Evolutionary conservation across 1,140 invertebrate genomes (phyloP).

Genomic region (Hycleus cichorii): DNA sequence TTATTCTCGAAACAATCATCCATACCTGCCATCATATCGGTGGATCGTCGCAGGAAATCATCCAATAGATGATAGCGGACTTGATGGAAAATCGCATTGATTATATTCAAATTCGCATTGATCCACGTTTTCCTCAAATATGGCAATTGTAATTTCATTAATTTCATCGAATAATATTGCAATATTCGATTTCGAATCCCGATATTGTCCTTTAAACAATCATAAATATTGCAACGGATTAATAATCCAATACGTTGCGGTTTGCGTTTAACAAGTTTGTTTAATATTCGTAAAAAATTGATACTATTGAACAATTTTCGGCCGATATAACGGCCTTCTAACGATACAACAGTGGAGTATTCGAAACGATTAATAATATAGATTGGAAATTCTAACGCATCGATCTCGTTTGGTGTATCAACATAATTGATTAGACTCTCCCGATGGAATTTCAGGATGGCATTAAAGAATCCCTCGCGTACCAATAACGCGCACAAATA

Average conservation of each 20-base stretch:
- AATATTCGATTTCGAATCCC: conserved; percentile 92
- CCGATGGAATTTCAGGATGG: conserved; percentile 97
- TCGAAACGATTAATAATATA: conserved; percentile 69
- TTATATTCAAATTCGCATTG: conserved; percentile 97
- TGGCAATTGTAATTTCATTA: conserved; percentile 98
- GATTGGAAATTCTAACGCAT: conserved; percentile 84
- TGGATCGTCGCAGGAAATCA: conserved; percentile 55
- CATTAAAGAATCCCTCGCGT: conserved; percentile 95
- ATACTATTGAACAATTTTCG: conserved; percentile 95
- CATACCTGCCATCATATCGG: background rate
- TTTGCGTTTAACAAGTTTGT: conserved; percentile 98
- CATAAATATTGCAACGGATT: conserved; percentile 95
- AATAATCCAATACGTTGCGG: conserved; percentile 98
- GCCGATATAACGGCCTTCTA: no score
- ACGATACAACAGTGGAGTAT: conserved; percentile 68
- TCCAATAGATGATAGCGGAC: conserved; percentile 88
- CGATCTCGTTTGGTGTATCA: conserved; percentile 85
- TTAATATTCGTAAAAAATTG: conserved; percentile 89
- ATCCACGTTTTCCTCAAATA: conserved; percentile 96
- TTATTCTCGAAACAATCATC: no score
- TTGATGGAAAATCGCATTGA: conserved; percentile 96
- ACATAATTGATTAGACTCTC: conserved; percentile 93
- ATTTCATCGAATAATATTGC: conserved; percentile 93
- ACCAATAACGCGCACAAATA: conserved; percentile 96
- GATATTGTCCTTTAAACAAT: conserved; percentile 88